A percentile compares a stretch with the other conserved stretches of the same genome.
Evolutionary conservation across 2,113 vertebrate genomes (phyloP).

Genomic region (Pituophis catenifer): DNA sequence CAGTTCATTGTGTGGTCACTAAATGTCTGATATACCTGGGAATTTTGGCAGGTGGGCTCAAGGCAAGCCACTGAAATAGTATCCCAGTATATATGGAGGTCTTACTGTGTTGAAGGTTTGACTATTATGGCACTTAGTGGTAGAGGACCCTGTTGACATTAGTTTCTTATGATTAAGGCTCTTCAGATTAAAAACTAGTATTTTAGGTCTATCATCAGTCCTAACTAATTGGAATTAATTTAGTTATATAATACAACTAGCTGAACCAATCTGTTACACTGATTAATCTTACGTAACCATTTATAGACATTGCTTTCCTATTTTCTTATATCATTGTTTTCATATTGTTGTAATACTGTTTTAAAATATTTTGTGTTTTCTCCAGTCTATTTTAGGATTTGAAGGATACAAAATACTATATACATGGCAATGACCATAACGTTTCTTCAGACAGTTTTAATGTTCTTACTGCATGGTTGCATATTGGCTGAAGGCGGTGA

Average conservation of each 20-base stretch:
- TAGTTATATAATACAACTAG: not conserved
- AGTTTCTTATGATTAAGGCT: not conserved
- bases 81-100: not conserved
- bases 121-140: not conserved
- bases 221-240: not conserved
- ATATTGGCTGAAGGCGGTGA: slow-evolving; percentile 84
- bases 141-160: not conserved
- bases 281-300: not conserved
- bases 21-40: not conserved
- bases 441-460: slow-evolving; percentile 72
- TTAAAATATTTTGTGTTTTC: slow-evolving; percentile 14
- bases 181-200: not conserved
- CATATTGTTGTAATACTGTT: not conserved
- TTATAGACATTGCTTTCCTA: not conserved
- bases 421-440: slow-evolving; percentile 59
- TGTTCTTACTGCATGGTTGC: slow-evolving; percentile 76
- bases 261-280: not conserved
- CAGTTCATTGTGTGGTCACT: not conserved
- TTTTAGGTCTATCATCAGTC: not conserved
- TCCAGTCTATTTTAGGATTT: slow-evolving; percentile 50
- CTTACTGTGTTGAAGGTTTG: not conserved
- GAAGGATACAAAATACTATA: slow-evolving; percentile 48
- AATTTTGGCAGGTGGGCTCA: not conserved
- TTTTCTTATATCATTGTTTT: not conserved
- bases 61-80: not conserved